A percentile compares a stretch with the other conserved stretches of the same genome.
These are phyloP conservation scores for Pseudeuparius sepicola DNA, from an alignment of 2,888 invertebrate genomes.

Conservation along the genomic window DNA sequence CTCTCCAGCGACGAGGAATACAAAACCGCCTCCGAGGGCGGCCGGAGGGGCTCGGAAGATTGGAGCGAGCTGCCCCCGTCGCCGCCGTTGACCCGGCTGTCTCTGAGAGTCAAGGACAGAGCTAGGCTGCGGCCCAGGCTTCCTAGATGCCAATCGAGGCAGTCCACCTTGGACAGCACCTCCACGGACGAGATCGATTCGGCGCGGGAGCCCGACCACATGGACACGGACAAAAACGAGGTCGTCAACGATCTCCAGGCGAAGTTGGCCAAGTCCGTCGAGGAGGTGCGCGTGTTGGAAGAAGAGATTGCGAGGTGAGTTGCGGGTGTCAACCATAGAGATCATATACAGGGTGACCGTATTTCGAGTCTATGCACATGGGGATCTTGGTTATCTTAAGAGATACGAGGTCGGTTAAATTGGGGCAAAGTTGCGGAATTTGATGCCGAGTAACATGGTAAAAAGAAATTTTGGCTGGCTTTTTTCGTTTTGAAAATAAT, in stretches of 20 bases:
- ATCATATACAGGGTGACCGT: no score
- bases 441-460: no score
- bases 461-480: no score
- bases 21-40: constrained; percentile 73
- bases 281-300: constrained; percentile 56
- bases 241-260: constrained; percentile 62
- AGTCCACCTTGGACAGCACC: constrained; percentile 54
- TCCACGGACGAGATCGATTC: constrained; percentile 48
- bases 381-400: no score
- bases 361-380: no score
- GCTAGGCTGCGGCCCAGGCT: constrained; percentile 33
- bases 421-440: no score
- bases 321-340: neutral
- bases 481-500: no score
- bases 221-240: constrained; percentile 42
- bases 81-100: constrained; percentile 50
- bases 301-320: constrained; percentile 53
- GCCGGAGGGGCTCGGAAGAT: constrained; percentile 62
- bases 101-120: constrained; percentile 54
- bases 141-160: constrained; percentile 40
- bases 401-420: no score
- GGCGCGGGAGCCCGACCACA: constrained; percentile 29
- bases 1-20: constrained; percentile 84
- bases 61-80: constrained; percentile 70
- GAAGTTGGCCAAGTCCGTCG: constrained; percentile 53